Conservation (phyloP, 1,140 invertebrate species). For the Lordiphosa mommai region DNA sequence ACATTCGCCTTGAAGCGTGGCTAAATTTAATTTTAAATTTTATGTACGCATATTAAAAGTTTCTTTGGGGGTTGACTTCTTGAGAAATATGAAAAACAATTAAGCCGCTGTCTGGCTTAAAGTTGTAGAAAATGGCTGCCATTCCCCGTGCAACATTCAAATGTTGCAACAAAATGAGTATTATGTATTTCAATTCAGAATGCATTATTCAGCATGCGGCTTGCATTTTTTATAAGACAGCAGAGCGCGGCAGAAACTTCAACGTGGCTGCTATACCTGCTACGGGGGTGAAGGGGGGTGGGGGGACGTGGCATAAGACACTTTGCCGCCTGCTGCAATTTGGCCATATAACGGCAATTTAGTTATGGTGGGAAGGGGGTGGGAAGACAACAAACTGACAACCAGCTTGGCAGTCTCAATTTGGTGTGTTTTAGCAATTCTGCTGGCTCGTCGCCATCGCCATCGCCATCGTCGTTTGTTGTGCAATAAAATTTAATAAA, state of each 20-base stretch:
- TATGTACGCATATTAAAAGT: slow-evolving; percentile 71
- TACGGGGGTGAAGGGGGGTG: not conserved
- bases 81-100: slow-evolving; percentile 67
- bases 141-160: slow-evolving; percentile 42
- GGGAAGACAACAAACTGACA: slow-evolving; percentile 39
- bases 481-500: slow-evolving; percentile 68
- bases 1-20: slow-evolving; percentile 24
- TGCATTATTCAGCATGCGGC: slow-evolving; percentile 57
- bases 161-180: slow-evolving; percentile 63
- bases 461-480: slow-evolving; percentile 22
- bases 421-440: slow-evolving; percentile 6
- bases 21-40: slow-evolving; percentile 72
- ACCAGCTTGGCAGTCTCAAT: slow-evolving; percentile 51
- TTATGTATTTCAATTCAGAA: slow-evolving; percentile 71
- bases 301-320: slow-evolving; percentile 27
- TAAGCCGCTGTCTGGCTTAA: slow-evolving; percentile 47
- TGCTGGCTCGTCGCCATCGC: not conserved
- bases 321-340: slow-evolving; percentile 35
- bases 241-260: slow-evolving; percentile 18
- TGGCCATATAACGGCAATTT: slow-evolving; percentile 27
- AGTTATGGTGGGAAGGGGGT: not conserved
- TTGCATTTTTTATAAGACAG: slow-evolving; percentile 63
- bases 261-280: slow-evolving; percentile 13
- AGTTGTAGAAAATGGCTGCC: slow-evolving; percentile 52
- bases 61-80: slow-evolving; percentile 4